These are phyloP conservation scores for Clusia tigrina DNA, from an alignment of 2,888 invertebrate species.

Conservation along the genomic window DNA sequence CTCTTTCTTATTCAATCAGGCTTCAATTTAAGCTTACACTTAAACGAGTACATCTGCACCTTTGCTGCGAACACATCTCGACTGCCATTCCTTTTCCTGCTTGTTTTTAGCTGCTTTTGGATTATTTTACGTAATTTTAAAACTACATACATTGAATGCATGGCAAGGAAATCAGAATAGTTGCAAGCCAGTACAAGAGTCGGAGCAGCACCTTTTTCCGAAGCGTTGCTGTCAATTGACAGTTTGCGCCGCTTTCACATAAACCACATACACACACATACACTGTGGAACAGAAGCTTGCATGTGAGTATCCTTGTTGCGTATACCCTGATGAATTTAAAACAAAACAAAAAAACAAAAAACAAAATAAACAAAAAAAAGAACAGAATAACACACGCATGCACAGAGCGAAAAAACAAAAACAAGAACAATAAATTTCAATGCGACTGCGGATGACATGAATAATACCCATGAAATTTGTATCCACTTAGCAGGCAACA, in stretches of 20 bases:
- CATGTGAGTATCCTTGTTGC: too few relatives aligned
- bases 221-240: constrained; percentile 3
- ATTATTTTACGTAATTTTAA: neutral
- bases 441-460: constrained; percentile 21
- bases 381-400: neutral
- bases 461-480: constrained; percentile 24
- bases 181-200: too few relatives aligned
- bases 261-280: neutral
- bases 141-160: too few relatives aligned
- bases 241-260: neutral
- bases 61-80: too few relatives aligned
- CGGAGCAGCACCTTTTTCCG: too few relatives aligned
- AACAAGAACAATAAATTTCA: constrained; percentile 18
- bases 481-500: constrained; percentile 8
- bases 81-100: too few relatives aligned
- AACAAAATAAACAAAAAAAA: neutral
- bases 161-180: too few relatives aligned
- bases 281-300: too few relatives aligned
- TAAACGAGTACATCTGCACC: too few relatives aligned
- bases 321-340: neutral
- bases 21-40: too few relatives aligned
- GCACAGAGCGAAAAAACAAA: neutral
- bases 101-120: too few relatives aligned
- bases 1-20: too few relatives aligned
- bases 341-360: neutral